Evolutionary conservation across 2,888 invertebrate genomes (phyloP), one percentile per base, ranked within the genome.

Genomic region (Aethes cnicana): DNA sequence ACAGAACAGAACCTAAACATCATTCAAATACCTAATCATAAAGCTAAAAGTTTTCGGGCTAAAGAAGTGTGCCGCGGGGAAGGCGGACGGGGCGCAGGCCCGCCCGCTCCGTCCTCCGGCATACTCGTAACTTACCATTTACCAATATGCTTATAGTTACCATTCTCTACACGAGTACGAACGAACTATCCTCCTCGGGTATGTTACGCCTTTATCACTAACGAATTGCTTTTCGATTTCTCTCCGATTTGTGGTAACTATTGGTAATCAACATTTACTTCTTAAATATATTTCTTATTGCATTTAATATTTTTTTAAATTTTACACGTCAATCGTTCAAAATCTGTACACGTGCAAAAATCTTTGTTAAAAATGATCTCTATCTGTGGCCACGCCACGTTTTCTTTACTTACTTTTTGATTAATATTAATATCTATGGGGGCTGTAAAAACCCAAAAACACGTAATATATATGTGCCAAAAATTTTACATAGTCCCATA

Each of bases 361-460:
- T 57, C 52, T 52, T 47, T 53, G 47, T 55, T 44, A 56, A 36
- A 42, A 39, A 63, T 59, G 53, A 63, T 56, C 55, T 62, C 18
- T 44, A 62, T 67, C 26, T 18, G 25, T 39, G 70, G 71, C 72
- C 62, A 62, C 61, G 72, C 71, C 74, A 68, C 58, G 58, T 60
- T 62, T 63, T 61, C 62, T 59, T 63, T 56, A 60, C 43, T 55
- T 41, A 49, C 54, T 43, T 56, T 53, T 55, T 57, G 61, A 58
- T 55, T 59, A 54, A 55, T 56, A 54, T 50, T 57, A 55, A 65
- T 61, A 66, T 68, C 68, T 63, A 69, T 69, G 71, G 66, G 79
- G 83, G 75, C 69, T 77, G 73, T 84, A 83, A 79, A 81, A 80
- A 79, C 81, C 83, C 84, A 82, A 81, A 77, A 78, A 66, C 52